Percentiles rank a stretch among this genome's conserved stretches.
Conservation (phyloP, 2,113 vertebrate species). For the Hepsetus odoe region DNA sequence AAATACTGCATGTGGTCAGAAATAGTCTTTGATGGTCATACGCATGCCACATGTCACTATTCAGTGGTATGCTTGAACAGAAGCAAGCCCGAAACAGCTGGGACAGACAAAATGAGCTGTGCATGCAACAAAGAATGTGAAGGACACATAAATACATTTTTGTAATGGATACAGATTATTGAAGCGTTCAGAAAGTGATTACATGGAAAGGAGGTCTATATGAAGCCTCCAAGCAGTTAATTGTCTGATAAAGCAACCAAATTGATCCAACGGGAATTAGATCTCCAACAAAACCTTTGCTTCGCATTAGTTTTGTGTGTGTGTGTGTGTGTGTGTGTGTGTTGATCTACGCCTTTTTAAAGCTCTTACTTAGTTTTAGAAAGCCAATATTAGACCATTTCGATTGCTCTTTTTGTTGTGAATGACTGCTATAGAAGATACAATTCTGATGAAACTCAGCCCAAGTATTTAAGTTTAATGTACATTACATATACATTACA, state of each 20-base stretch:
- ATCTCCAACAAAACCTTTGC: background rate
- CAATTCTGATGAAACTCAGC: no score
- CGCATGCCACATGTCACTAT: slow-evolving; percentile 53
- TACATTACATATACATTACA: no score
- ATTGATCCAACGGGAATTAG: background rate
- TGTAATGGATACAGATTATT: slow-evolving; percentile 6
- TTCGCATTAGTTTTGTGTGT: no score
- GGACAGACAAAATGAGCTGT: background rate
- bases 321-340: no score
- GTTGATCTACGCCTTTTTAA: no score
- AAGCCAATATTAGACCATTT: no score
- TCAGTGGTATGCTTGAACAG: slow-evolving; percentile 25
- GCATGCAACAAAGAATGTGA: background rate
- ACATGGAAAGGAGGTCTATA: background rate
- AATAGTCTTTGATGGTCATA: slow-evolving; percentile 55
- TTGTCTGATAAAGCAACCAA: background rate
- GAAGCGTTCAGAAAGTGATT: background rate
- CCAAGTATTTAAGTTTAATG: no score
- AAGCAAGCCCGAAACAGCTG: slow-evolving; percentile 8
- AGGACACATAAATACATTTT: slow-evolving; percentile 1
- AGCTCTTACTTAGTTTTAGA: no score
- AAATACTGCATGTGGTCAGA: slow-evolving; percentile 48
- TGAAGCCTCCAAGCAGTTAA: background rate
- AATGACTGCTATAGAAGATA: no score
- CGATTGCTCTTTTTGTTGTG: no score